phyloP scores from a whole-genome alignment of 2,888 invertebrate species.

The Sepioteuthis lessoniana region DNA sequence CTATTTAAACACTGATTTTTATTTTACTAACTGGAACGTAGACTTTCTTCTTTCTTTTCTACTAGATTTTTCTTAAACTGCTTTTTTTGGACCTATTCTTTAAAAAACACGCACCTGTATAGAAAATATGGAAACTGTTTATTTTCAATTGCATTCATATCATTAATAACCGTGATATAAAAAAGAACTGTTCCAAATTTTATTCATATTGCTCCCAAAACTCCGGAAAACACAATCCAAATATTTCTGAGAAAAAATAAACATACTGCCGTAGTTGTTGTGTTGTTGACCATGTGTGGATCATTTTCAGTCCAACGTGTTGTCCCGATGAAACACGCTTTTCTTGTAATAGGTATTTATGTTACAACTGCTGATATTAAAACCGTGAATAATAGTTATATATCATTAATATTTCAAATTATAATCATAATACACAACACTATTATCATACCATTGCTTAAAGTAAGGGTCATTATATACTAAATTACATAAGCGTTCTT shows the following conservation, averaged over 20 bases:
- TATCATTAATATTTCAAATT: background rate
- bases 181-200: too few relatives aligned
- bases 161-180: too few relatives aligned
- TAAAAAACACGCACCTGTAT: too few relatives aligned
- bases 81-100: too few relatives aligned
- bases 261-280: background rate
- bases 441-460: background rate
- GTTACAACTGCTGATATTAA: background rate
- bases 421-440: background rate
- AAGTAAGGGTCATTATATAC: background rate
- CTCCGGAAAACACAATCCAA: background rate
- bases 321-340: background rate
- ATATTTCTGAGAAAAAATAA: background rate
- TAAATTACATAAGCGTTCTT: constrained; percentile 16
- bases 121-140: too few relatives aligned
- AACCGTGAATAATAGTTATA: background rate
- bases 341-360: background rate
- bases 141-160: too few relatives aligned
- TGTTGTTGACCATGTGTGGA: background rate
- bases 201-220: too few relatives aligned
- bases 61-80: too few relatives aligned
- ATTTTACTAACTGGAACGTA: too few relatives aligned
- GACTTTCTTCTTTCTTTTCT: too few relatives aligned
- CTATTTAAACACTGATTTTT: too few relatives aligned
- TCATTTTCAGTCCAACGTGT: background rate